Evolutionary conservation across 2,797 vertebrate genomes (phyloP).

Genomic region (Podarcis siculus): DNA sequence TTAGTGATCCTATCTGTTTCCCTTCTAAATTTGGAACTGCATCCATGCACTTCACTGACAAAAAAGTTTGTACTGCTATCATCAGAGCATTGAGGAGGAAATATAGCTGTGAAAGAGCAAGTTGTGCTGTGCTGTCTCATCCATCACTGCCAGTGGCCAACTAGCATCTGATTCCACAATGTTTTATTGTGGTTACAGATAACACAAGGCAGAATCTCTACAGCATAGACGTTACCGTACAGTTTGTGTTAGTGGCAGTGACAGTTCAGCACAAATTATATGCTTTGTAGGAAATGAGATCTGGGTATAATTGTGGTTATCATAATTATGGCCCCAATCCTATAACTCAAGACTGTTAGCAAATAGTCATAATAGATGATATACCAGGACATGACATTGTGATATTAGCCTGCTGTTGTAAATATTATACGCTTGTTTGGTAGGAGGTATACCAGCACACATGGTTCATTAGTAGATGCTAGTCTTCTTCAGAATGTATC

Average conservation of each 20-base stretch:
- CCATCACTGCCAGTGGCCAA: slow-evolving; percentile 13
- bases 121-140: slow-evolving; percentile 43
- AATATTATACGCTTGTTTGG: not conserved
- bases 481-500: not conserved
- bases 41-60: slow-evolving; percentile 36
- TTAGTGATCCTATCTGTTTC: not conserved
- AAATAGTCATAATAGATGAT: not conserved
- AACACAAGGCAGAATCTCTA: slow-evolving; percentile 28
- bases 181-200: slow-evolving; percentile 28
- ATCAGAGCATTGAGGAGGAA: not conserved
- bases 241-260: not conserved
- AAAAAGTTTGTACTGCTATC: slow-evolving; percentile 37
- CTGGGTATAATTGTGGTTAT: not conserved
- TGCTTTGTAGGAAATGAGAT: not conserved
- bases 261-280: slow-evolving; percentile 11
- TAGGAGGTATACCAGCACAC: not conserved
- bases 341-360: not conserved
- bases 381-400: not conserved
- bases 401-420: not conserved
- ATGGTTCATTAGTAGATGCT: not conserved
- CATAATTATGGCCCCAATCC: not conserved
- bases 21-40: not conserved
- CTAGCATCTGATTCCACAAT: slow-evolving; percentile 22
- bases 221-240: slow-evolving; percentile 27
- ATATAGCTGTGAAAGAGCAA: slow-evolving; percentile 29